These are phyloP conservation scores for Alosa sapidissima DNA, from an alignment of 2,797 vertebrate genomes.

Conservation along the genomic window DNA sequence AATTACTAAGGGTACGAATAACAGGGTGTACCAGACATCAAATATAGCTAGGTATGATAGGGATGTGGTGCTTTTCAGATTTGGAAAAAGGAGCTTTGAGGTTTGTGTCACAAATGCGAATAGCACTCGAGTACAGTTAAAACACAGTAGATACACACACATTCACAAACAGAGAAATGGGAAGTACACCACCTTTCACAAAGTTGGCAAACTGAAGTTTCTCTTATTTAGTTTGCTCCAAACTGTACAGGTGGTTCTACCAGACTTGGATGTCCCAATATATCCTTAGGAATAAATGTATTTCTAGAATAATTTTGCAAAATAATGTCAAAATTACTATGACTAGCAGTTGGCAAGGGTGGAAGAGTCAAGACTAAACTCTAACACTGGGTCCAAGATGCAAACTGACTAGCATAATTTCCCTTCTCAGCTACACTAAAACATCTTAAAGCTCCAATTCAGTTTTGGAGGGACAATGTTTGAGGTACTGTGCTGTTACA, in stretches of 20 bases:
- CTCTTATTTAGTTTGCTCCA: not conserved
- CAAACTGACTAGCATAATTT: not conserved
- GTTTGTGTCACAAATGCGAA: not conserved
- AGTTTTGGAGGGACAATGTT: not conserved
- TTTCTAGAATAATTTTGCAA: no score
- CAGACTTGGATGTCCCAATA: not conserved
- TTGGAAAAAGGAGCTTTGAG: not conserved
- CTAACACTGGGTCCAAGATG: not conserved
- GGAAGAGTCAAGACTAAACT: not conserved
- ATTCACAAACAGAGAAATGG: not conserved
- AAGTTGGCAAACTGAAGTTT: not conserved
- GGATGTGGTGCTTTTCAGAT: not conserved
- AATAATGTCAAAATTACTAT: not conserved
- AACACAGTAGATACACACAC: slow-evolving; percentile 11
- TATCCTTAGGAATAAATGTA: not conserved
- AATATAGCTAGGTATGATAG: not conserved
- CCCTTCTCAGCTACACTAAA: not conserved
- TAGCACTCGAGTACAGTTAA: slow-evolving; percentile 8
- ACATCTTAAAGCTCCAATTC: not conserved
- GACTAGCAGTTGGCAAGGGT: not conserved
- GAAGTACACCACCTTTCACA: not conserved
- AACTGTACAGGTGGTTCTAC: not conserved
- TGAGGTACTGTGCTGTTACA: not conserved
- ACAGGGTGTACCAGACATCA: slow-evolving; percentile 6
- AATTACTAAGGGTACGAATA: slow-evolving; percentile 10